Base-by-base conservation (phyloP, 1,140 invertebrate species). In the Conopomorpha cramerella region DNA sequence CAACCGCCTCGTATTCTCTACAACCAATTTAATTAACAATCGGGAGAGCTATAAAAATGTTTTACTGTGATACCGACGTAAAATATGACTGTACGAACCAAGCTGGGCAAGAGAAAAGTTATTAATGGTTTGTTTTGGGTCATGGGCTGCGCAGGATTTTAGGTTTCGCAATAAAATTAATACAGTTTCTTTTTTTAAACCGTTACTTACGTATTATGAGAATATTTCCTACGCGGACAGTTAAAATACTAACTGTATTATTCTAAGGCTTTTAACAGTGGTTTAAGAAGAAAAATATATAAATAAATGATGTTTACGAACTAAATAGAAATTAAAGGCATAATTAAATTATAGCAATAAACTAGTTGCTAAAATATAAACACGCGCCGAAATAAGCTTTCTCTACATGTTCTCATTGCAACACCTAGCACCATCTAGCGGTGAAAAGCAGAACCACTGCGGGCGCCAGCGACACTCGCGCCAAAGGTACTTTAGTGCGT, bases 381-480 rank as follows among this genome's bases (percentile, higher is more conserved):
- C n/a, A n/a, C n/a, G n/a, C n/a, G n/a, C n/a, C n/a, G n/a, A n/a
- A n/a, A n/a, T n/a, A n/a, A n/a, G n/a, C n/a, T n/a, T n/a, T n/a
- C n/a, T n/a, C n/a, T n/a, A n/a, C n/a, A 6, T 23, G 4, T 6
- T 10, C 19, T 23, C 10, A 4, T 23, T 23, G 19, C 19, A 23
- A 23, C 4, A 23, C 19, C 10, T 23, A 23, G 14, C 41, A 58
- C 61, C 65, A 62, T 45, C 68, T 68, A 59, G 42, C 37, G 51
- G 26, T 19, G 31, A 57, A 31, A 58, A 66, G 63, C 32, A 3
- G 31, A 55, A 60, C 41, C 46, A 10, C 10, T 29, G 4, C 4
- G 11, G 4, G 6, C 3, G 6, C 6, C 11, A 10, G 4, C 28
- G 28, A 4, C 10, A 13, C 4, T 29, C 11, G 4, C 28, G 11